Base-by-base conservation (phyloP, 2,888 invertebrate species). In the Antheraea assamensis region DNA sequence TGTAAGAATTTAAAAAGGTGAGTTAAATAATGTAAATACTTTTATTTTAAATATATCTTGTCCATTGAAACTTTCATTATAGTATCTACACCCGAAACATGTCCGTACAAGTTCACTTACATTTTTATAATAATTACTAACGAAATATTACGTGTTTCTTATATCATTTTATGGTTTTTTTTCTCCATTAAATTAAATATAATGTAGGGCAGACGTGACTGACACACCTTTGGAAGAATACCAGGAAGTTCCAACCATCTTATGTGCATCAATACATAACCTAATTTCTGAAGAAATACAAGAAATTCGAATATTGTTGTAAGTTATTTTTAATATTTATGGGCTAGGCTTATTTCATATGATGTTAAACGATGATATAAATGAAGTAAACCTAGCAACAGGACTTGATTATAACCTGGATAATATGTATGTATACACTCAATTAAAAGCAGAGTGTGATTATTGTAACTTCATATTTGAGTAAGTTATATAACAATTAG, bases 1-100 rank as follows among this genome's bases (percentile, higher is more conserved):
- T 90, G 94, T 82, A 91, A 87, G 79, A 91, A 90, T 83, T 90
- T 95, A 79, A 90, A 94, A 85, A 86, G 89, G 95, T 95, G 82
- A 93, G 93, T 89, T 52, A 71, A 70, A 71, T 73, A 19, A 10
- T 64, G 52, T 31, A 31, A 35, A 68, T 35, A 68, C 13, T n/a
- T 3, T 72, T 19, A 47, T 64, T 27, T 47, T 5, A 3, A 2
- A 2, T 31, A 10, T 21, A 30, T n/a, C 21, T 30, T 2, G 3
- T 21, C 13, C 4, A n/a, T 52, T 71, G 31, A 49, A 30, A 71
- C n/a, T 10, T 24, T 24, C 58, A 21, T 5, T 27, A 49, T 19
- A 30, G 17, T 13, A 30, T 13, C 52, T 13, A 5, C n/a, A 49
- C n/a, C 13, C 0, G 27, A 27, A 5, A 30, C 17, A 61, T 61